Conservation (phyloP, 2,113 vertebrate genomes). For the Macrotus californicus region DNA sequence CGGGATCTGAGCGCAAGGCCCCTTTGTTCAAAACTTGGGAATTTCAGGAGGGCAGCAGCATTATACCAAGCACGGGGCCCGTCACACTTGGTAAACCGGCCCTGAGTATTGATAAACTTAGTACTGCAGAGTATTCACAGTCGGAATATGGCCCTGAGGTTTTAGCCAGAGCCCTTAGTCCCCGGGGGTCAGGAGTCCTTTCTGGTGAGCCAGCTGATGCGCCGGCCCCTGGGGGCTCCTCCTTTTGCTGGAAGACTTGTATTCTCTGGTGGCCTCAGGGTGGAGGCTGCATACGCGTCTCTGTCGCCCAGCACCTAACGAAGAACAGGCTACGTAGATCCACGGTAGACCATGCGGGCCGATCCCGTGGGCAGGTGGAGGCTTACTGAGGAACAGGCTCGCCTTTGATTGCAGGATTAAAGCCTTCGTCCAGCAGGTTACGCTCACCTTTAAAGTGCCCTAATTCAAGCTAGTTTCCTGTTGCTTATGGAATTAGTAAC, state of each 20-base stretch:
- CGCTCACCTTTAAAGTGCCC: slow-evolving; percentile 28
- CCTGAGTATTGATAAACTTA: not conserved
- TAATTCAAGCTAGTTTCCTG: not conserved
- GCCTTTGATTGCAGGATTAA: not conserved
- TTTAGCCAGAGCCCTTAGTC: not conserved
- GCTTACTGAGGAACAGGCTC: not conserved
- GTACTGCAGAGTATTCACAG: not conserved
- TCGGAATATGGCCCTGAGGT: not conserved
- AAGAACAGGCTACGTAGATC: not conserved
- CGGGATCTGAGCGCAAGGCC: not conserved
- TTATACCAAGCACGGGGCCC: not conserved
- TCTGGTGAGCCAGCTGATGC: not conserved
- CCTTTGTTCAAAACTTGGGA: not conserved
- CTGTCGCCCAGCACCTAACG: not conserved
- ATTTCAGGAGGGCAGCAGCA: not conserved
- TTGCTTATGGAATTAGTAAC: not conserved
- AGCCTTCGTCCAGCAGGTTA: not conserved
- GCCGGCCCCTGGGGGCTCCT: too few species aligned
- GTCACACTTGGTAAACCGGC: not conserved
- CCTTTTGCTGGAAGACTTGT: fast-evolving
- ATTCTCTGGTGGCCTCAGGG: not conserved
- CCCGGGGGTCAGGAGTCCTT: not conserved
- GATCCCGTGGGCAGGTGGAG: not conserved
- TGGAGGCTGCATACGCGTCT: too few species aligned
- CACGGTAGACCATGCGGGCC: not conserved